Evolutionary conservation across 2,797 vertebrate species (phyloP).

Genomic region (Sebastes glaucus): DNA sequence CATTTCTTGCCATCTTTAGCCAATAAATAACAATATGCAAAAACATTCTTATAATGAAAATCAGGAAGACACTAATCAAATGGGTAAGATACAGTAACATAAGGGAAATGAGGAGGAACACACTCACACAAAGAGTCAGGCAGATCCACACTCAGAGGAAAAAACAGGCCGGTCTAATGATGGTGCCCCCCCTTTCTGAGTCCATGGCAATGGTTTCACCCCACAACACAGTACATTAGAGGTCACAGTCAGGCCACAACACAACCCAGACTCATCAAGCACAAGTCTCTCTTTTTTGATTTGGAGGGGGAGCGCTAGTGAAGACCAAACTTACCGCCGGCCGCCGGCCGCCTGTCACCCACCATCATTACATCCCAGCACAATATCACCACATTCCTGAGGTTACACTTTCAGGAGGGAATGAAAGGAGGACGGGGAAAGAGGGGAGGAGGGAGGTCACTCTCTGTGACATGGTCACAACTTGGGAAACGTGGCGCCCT

Average conservation of each 20-base stretch:
- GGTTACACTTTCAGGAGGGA: conserved; percentile 74
- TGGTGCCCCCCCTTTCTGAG: conserved; percentile 76
- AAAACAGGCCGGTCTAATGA: conserved; percentile 79
- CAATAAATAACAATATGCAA: conserved; percentile 30
- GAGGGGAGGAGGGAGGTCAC: conserved; percentile 51
- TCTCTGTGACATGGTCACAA: conserved; percentile 54
- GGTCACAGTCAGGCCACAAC: conserved; percentile 67
- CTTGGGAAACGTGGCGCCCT: conserved; percentile 60
- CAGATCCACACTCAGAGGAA: conserved; percentile 54
- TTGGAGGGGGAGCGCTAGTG: conserved; percentile 70
- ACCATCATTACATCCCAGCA: conserved; percentile 85
- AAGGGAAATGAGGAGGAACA: conserved; percentile 70
- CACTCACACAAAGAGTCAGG: conserved; percentile 51
- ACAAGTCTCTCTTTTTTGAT: conserved; percentile 29
- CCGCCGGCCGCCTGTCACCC: conserved; percentile 77
- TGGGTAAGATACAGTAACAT: conserved; percentile 59
- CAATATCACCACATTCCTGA: conserved; percentile 80
- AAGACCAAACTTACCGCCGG: conserved; percentile 81
- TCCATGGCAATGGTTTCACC: conserved; percentile 69
- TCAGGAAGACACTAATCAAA: conserved; percentile 50
- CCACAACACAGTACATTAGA: conserved; percentile 73
- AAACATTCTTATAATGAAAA: conserved; percentile 54
- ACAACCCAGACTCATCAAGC: conserved; percentile 71
- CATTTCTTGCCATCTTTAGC: conserved; percentile 14
- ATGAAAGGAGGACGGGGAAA: conserved; percentile 41